phyloP scores from a whole-genome alignment of 2,888 invertebrate species.

The Aphidoletes aphidimyza region DNA sequence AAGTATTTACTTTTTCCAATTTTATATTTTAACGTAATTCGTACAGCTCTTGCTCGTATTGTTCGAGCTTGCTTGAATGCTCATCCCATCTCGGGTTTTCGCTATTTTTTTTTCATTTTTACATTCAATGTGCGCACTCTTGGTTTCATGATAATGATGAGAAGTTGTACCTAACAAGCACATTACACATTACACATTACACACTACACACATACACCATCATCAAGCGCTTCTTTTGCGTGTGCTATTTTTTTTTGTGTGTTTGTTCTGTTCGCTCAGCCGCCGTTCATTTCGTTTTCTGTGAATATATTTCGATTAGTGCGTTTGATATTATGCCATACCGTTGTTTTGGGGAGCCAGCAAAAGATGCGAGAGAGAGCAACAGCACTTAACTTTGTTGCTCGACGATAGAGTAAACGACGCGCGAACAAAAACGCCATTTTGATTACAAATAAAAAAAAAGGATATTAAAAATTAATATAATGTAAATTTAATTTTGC shows the following conservation, averaged over 20 bases:
- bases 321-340: slow-evolving; percentile 4
- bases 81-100: background rate
- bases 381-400: no score
- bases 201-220: background rate
- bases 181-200: slow-evolving; percentile 3
- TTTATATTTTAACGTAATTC: slow-evolving; percentile 48
- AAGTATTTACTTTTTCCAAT: slow-evolving; percentile 49
- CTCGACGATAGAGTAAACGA: background rate
- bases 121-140: background rate
- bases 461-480: slow-evolving; percentile 59
- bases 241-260: background rate
- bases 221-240: no score
- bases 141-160: slow-evolving; percentile 29
- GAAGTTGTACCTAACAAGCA: slow-evolving; percentile 21
- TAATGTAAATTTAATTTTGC: slow-evolving; percentile 59
- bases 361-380: background rate
- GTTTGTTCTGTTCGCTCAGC: background rate
- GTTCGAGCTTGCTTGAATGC: background rate
- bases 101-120: background rate
- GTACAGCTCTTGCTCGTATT: background rate
- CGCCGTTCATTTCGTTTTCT: background rate
- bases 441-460: slow-evolving; percentile 57
- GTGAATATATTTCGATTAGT: slow-evolving; percentile 44
- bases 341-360: background rate
- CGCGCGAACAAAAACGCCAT: slow-evolving; percentile 55